Base-by-base conservation (phyloP, 2,113 vertebrate genomes). In the Myiopsitta monachus region DNA sequence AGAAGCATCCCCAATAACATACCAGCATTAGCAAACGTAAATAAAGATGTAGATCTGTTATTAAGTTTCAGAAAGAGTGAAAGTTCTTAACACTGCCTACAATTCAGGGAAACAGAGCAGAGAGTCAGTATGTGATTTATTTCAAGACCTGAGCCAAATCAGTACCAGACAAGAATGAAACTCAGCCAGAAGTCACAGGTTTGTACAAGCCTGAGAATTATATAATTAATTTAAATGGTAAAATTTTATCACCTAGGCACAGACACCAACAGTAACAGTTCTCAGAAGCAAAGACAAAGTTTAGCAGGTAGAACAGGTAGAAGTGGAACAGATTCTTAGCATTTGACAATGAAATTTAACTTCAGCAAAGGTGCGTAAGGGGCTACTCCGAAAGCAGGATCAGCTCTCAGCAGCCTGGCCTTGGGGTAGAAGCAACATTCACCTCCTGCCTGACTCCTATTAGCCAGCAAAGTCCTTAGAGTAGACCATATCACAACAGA, bases 251-350 rank as follows among this genome's bases (percentile, higher is more conserved):
- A 69, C 23, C 69, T 76, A 39, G 62, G 84, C 67, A 94, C 68
- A 92, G 92, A 94, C 92, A 95, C 83, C 87, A 95, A 96, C 90
- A 93, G 92, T 94, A 91, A 95, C 91, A 96, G 95, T 46, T 95
- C 90, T 94, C 54, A 66, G 80, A 91, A 93, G 91, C 91, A 94
- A 96, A 96, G 92, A 80, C 91, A 95, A 94, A 95, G 88, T 92
- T 95, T 38, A 96, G 95, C 92, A 94, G 85, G 82, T 70, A 95
- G 95, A 94, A 94, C 38, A 95, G 77, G 83, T 1, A 95, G 77
- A 89, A 94, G 94, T 79, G 59, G 77, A 81, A 75, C 57, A 94
- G 87, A 66, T 47, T 82, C 61, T 92, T 38, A 87, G 76, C 13
- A 1, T 55, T 63, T 7, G 6, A 1, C 36, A 74, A 90, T 52